phyloP scores from a whole-genome alignment of 2,113 vertebrate species.

The Neofelis nebulosa region DNA sequence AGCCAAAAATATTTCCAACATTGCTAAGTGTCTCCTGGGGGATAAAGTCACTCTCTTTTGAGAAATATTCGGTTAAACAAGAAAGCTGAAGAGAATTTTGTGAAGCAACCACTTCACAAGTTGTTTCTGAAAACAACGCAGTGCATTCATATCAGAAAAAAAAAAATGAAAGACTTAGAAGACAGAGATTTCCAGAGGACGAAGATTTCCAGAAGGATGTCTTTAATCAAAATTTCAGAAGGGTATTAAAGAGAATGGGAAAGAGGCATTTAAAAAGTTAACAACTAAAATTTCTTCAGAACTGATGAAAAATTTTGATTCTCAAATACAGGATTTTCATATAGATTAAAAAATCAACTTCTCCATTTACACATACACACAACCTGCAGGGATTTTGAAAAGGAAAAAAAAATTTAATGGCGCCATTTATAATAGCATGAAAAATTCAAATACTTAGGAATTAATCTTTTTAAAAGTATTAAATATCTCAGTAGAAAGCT shows the following conservation, averaged over 20 bases:
- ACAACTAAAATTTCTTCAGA: background rate
- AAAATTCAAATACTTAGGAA: slow-evolving; percentile 3
- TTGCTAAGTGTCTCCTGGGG: background rate
- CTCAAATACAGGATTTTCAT: slow-evolving; percentile 31
- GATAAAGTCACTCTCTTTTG: background rate
- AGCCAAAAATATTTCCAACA: background rate
- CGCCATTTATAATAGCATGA: background rate
- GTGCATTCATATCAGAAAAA: background rate
- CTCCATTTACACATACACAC: background rate
- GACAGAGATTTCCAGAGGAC: background rate
- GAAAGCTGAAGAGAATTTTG: background rate
- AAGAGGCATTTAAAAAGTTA: background rate
- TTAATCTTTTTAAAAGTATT: background rate
- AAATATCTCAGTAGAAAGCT: background rate
- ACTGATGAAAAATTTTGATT: background rate
- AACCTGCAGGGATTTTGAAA: background rate
- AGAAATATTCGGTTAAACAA: background rate
- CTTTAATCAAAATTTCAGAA: background rate
- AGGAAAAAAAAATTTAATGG: background rate
- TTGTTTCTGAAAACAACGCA: background rate
- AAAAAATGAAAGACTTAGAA: background rate
- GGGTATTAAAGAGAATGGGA: background rate
- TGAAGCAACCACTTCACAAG: background rate
- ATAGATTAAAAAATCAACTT: slow-evolving; percentile 2
- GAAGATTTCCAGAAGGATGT: background rate